Conservation (phyloP, 2,888 invertebrate species). For the Limenitis camilla region DNA sequence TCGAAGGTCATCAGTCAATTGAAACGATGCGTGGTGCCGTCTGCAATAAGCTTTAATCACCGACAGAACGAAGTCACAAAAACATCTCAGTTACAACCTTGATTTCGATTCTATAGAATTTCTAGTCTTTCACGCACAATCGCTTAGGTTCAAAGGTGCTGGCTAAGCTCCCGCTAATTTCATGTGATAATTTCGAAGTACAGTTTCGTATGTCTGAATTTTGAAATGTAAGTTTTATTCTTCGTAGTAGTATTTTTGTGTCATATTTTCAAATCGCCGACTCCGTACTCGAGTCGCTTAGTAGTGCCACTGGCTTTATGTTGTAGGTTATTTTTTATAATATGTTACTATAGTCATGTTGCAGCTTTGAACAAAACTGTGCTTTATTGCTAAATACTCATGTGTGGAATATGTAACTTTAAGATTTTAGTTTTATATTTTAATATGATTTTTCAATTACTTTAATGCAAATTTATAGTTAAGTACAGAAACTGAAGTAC, state of each 20-base stretch:
- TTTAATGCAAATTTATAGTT: constrained; percentile 61
- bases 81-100: constrained; percentile 1
- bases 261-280: constrained; percentile 62
- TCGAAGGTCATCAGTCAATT: constrained; percentile 20
- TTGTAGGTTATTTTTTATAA: constrained; percentile 42
- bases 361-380: constrained; percentile 72
- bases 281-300: constrained; percentile 53
- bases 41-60: constrained; percentile 58
- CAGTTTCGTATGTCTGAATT: constrained; percentile 45
- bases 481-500: constrained; percentile 70
- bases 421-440: constrained; percentile 42
- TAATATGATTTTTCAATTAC: constrained; percentile 42
- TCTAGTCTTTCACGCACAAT: constrained; percentile 73
- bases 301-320: constrained; percentile 67
- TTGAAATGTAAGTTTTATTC: constrained; percentile 43
- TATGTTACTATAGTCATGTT: constrained; percentile 60
- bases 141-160: constrained; percentile 60
- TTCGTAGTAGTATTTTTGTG: constrained; percentile 53
- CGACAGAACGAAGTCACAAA: constrained; percentile 25
- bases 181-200: constrained; percentile 58
- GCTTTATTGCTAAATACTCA: constrained; percentile 75
- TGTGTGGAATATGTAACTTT: constrained; percentile 68
- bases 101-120: constrained; percentile 39
- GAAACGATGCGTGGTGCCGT: constrained; percentile 35
- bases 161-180: constrained; percentile 54